phyloP scores from a whole-genome alignment of 2,888 invertebrate species.

The Scaptomyza flava region DNA sequence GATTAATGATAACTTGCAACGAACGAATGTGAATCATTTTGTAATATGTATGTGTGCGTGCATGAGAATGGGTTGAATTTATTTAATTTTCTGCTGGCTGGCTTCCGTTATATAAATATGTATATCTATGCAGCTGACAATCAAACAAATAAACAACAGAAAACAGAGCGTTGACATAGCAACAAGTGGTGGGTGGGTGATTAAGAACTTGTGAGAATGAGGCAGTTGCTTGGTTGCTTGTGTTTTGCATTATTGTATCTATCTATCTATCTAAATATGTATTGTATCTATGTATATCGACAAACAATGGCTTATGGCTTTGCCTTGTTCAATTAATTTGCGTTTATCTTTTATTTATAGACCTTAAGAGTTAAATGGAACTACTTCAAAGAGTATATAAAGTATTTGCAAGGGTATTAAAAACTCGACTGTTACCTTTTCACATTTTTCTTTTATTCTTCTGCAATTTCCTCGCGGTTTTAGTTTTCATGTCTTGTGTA shows the following conservation, averaged over 20 bases:
- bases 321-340: conserved; percentile 44
- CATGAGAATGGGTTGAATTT: conserved; percentile 21
- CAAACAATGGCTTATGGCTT: neutral
- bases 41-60: conserved; percentile 1
- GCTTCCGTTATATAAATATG: conserved; percentile 35
- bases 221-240: conserved; percentile 9
- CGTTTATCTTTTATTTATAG: neutral
- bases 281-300: neutral
- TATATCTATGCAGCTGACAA: conserved; percentile 34
- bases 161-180: conserved; percentile 69
- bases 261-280: too few species aligned
- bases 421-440: conserved; percentile 7
- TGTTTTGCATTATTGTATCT: too few species aligned
- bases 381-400: too few species aligned
- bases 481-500: conserved; percentile 32
- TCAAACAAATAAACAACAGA: conserved; percentile 46
- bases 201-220: neutral
- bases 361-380: too few species aligned
- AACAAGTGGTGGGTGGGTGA: conserved; percentile 62
- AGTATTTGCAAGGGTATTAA: conserved; percentile 12
- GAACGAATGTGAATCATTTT: conserved; percentile 32
- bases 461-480: conserved; percentile 20
- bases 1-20: conserved; percentile 1
- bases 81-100: conserved; percentile 24
- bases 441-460: conserved; percentile 8